Percentiles rank a stretch among this genome's conserved stretches.
These are phyloP conservation scores for Mesocentrotus franciscanus DNA, from an alignment of 53 echinoderm and acorn worm species.

Conservation along the genomic window DNA sequence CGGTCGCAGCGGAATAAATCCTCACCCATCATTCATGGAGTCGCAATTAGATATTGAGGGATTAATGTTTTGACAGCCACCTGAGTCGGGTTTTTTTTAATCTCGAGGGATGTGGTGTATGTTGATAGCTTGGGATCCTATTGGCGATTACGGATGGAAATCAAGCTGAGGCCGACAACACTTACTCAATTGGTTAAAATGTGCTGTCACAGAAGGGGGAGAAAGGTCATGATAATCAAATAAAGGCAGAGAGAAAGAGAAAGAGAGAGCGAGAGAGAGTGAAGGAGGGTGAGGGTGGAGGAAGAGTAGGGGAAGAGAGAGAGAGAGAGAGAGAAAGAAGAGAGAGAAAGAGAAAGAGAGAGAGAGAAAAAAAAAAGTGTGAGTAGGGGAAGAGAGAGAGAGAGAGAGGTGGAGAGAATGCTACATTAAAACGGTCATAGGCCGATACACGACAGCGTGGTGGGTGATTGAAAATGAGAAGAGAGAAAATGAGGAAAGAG, in stretches of 20 bases:
- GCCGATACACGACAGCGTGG: background rate
- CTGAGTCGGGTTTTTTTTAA: background rate
- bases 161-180: background rate
- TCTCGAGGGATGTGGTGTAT: background rate
- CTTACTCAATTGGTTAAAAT: background rate
- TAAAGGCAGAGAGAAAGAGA: background rate
- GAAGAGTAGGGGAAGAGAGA: no score
- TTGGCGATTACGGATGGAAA: background rate
- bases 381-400: background rate
- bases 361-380: no score
- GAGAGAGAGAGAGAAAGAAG: background rate
- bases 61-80: constrained; percentile 7
- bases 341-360: background rate
- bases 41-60: background rate
- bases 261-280: no score
- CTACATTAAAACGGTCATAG: background rate
- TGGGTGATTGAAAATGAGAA: background rate
- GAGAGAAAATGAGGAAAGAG: background rate
- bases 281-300: no score
- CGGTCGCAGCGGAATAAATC: background rate
- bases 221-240: no score
- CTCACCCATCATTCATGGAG: background rate
- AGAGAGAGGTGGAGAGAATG: background rate
- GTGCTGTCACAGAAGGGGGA: background rate
- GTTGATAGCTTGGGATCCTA: background rate